Base-by-base conservation (phyloP, 2,888 invertebrate species). In the Hirtodrosophila histrioides region DNA sequence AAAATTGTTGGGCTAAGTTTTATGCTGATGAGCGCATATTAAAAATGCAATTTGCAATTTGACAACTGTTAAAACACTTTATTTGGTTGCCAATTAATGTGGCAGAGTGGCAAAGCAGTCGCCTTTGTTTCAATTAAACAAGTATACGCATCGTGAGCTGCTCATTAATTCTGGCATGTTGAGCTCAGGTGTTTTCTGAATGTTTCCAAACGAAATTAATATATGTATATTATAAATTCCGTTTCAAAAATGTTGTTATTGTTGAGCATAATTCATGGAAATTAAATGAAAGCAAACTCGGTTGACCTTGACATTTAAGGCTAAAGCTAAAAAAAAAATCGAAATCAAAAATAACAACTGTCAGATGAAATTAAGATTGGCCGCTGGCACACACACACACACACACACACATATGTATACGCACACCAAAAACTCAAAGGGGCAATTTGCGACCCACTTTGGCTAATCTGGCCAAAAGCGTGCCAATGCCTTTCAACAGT, bases 311-410 rank as follows among this genome's bases (percentile, higher is more conserved):
- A 55, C 65, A 54, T 56, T 45, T 41, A 11, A 40, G 40, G 3
- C 12, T 11, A 46, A 46, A 9, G 7, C 31, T 37, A 7, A 27
- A 44, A 41, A 43, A 24, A 8, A 23, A 43, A 50, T 41, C 17
- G 61, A 82, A 86, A 80, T 74, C 83, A 82, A 64, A 78, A 58
- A 69, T 64, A 65, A 75, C 61, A 75, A 83, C 84, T 83, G 61
- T n/a, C 58, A 63, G 73, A 83, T 80, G 67, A 63, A 73, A 80
- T 83, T 75, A 73, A 86, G 86, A 82, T 82, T 75, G 67, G 24
- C 12, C 27, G 27, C 5, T 55, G 12, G 24, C 8, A 48, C 12
- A 45, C 29, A 37, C 11, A 43, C 11, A 24, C 31, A 43, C 36
- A 24, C 29, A 35, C n/a, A 29, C 31, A 56, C 45, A 36, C 36